Conservation (phyloP, 2,888 invertebrate genomes). For the Brenthis hecate region DNA sequence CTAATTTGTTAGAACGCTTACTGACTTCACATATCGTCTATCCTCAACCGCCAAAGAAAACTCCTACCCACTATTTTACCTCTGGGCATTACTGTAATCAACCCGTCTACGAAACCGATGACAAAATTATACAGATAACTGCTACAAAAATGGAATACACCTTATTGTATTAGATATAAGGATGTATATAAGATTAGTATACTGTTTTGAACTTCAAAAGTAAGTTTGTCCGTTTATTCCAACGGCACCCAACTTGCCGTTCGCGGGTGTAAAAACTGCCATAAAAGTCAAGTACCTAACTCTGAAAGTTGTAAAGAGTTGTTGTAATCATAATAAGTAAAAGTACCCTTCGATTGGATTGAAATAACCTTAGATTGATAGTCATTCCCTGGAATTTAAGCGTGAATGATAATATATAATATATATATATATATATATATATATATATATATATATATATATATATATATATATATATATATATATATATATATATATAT, state of each 20-base stretch:
- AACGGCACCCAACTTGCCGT: conserved; percentile 46
- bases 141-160: conserved; percentile 29
- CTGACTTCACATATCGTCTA: conserved; percentile 40
- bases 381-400: background rate
- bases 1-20: conserved; percentile 38
- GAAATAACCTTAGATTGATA: conserved; percentile 21
- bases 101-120: conserved; percentile 44
- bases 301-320: conserved; percentile 48
- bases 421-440: no score
- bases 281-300: conserved; percentile 66
- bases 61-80: conserved; percentile 53
- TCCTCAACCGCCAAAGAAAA: conserved; percentile 46
- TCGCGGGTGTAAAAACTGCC: conserved; percentile 64
- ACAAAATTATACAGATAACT: background rate
- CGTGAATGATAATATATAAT: no score
- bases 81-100: conserved; percentile 63
- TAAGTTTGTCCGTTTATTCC: conserved; percentile 42
- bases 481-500: no score
- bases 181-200: conserved; percentile 1
- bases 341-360: conserved; percentile 43
- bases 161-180: conserved; percentile 20
- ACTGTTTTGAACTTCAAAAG: conserved; percentile 4
- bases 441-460: no score
- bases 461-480: no score
- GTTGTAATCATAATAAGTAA: conserved; percentile 53